These are phyloP conservation scores for Podiceps cristatus DNA, from an alignment of 2,113 vertebrate genomes.

Conservation along the genomic window DNA sequence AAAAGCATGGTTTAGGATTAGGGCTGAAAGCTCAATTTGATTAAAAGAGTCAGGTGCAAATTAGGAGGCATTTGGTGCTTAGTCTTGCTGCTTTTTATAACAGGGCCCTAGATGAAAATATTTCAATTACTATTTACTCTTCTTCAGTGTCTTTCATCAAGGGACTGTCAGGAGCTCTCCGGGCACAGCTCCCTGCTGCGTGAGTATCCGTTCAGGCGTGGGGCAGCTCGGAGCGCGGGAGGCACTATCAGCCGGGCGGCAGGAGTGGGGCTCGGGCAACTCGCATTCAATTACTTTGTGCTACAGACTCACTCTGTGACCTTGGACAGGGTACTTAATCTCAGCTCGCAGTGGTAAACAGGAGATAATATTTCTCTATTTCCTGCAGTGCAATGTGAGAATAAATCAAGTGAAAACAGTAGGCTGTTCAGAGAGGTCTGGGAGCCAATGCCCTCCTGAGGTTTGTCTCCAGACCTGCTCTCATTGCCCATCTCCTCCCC, in stretches of 20 bases:
- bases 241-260: not conserved
- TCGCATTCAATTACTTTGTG: not conserved
- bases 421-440: not conserved
- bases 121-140: not conserved
- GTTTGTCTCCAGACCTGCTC: not conserved
- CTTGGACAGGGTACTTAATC: conserved; percentile 18
- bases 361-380: conserved; percentile 49
- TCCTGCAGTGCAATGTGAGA: conserved; percentile 33
- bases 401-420: conserved; percentile 3
- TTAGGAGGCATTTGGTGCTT: not conserved
- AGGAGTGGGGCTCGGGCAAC: not conserved
- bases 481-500: not conserved
- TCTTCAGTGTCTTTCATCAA: not conserved
- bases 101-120: not conserved
- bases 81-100: not conserved
- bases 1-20: not conserved
- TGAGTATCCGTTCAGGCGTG: accelerated
- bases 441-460: not conserved
- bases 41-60: conserved; percentile 46
- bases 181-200: not conserved
- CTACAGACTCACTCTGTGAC: not conserved
- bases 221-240: not conserved
- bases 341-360: not conserved
- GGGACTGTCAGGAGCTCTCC: not conserved
- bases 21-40: conserved; percentile 41